Conservation (phyloP, 2,888 invertebrate genomes). For the Lithophane semibrunnea region DNA sequence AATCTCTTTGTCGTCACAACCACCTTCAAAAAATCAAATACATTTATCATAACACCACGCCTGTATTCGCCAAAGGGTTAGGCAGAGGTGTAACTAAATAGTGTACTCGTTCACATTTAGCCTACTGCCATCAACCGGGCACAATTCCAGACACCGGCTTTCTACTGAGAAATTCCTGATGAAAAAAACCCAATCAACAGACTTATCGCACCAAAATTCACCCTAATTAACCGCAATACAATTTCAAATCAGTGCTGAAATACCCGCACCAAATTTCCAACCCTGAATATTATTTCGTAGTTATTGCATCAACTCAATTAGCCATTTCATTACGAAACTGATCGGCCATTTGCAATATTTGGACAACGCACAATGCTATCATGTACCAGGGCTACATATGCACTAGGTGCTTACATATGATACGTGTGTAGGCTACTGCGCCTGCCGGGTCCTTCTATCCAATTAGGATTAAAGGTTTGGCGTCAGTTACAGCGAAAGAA, state of each 20-base stretch:
- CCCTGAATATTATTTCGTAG: constrained; percentile 9
- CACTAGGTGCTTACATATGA: constrained; percentile 76
- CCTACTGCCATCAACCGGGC: too few species aligned
- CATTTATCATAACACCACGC: too few species aligned
- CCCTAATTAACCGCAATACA: background rate
- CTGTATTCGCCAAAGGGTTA: too few species aligned
- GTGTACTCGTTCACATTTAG: too few species aligned
- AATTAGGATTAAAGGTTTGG: constrained; percentile 84
- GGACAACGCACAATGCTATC: constrained; percentile 55
- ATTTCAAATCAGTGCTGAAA: background rate
- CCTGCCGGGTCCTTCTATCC: constrained; percentile 82
- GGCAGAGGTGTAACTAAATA: too few species aligned
- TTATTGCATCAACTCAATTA: constrained; percentile 51
- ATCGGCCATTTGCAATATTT: constrained; percentile 57
- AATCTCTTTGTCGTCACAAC: too few species aligned
- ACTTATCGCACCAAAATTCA: background rate
- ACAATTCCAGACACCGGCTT: too few species aligned
- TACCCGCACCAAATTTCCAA: background rate
- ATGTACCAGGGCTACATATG: constrained; percentile 46
- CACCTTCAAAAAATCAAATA: too few species aligned
- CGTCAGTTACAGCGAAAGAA: constrained; percentile 63
- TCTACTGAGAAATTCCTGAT: too few species aligned
- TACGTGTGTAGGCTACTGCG: constrained; percentile 79
- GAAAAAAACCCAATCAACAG: too few species aligned
- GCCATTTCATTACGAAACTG: constrained; percentile 46